Percentiles rank a stretch among this genome's conserved stretches.
Evolutionary conservation across 2,888 invertebrate genomes (phyloP).

Genomic region (Ormia ochracea): DNA sequence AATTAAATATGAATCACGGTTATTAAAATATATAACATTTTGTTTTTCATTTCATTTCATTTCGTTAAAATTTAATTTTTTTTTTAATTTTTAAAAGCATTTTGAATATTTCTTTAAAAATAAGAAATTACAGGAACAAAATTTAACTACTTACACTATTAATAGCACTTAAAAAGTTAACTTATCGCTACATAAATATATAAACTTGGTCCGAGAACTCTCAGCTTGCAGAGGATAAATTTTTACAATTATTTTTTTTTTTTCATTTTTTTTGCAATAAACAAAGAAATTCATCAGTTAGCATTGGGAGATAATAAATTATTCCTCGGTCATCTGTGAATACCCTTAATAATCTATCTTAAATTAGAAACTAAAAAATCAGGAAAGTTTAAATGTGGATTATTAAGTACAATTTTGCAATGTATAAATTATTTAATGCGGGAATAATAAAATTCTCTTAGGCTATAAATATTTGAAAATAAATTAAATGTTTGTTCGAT

Average conservation of each 20-base stretch:
- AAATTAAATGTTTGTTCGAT: constrained; percentile 42
- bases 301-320: too few relatives aligned
- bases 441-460: not conserved
- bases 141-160: constrained; percentile 50
- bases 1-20: too few relatives aligned
- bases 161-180: constrained; percentile 38
- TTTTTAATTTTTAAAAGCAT: not conserved
- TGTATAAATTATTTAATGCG: constrained; percentile 1
- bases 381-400: constrained; percentile 31
- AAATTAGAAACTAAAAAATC: not conserved
- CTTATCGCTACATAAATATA: not conserved
- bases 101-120: constrained; percentile 31
- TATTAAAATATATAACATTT: too few relatives aligned
- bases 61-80: too few relatives aligned
- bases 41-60: too few relatives aligned
- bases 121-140: constrained; percentile 23
- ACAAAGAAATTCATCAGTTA: too few relatives aligned
- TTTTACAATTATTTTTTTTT: not conserved
- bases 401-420: constrained; percentile 61
- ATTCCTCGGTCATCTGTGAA: not conserved
- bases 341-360: constrained; percentile 38
- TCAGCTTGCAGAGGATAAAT: not conserved
- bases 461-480: not conserved
- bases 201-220: not conserved
- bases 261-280: not conserved